Evolutionary conservation across 2,888 invertebrate genomes (phyloP), one percentile per base, ranked within the genome.

Genomic region (Macrosoma leucophasiata): DNA sequence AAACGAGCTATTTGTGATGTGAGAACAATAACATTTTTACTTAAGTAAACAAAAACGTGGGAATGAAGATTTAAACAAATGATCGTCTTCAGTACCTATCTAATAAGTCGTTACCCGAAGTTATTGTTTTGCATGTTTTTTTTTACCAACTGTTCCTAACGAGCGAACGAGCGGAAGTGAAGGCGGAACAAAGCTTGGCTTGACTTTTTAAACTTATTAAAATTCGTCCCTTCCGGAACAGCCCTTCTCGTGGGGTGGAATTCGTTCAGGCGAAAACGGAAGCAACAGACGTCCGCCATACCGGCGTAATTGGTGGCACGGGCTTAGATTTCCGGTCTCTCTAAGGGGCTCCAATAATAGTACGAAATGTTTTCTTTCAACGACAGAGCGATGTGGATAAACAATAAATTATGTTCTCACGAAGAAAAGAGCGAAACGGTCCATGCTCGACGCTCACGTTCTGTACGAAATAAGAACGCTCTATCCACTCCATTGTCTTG

Each of bases 141-240:
- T n/a, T n/a, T n/a, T n/a, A n/a, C n/a, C n/a, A n/a, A n/a, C n/a
- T n/a, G n/a, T 33, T 43, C 33, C 39, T 45, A 46, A 38, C 39
- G 33, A 44, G 58, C 53, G 51, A 60, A 55, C 41, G 49, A 58
- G 49, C 69, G 75, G 77, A 77, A 70, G 63, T 62, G 50, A 58
- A 57, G 54, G 50, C 58, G 57, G 65, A 69, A 73, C 70, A 73
- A 74, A 65, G 58, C 62, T 48, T 52, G 55, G 51, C 68, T 72
- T 77, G 73, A 74, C 76, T 78, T 69, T 50, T 68, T 61, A 63
- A 71, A 62, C 63, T 70, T 77, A 75, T 70, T 71, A 70, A 70
- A 68, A 72, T 70, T 66, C 62, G 72, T 70, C 68, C 73, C 67
- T 74, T 77, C 78, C 78, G 77, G 73, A 76, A 64, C 79, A 76